Conservation (phyloP, 53 echinoderm and acorn worm species). For the Antedon mediterranea region DNA sequence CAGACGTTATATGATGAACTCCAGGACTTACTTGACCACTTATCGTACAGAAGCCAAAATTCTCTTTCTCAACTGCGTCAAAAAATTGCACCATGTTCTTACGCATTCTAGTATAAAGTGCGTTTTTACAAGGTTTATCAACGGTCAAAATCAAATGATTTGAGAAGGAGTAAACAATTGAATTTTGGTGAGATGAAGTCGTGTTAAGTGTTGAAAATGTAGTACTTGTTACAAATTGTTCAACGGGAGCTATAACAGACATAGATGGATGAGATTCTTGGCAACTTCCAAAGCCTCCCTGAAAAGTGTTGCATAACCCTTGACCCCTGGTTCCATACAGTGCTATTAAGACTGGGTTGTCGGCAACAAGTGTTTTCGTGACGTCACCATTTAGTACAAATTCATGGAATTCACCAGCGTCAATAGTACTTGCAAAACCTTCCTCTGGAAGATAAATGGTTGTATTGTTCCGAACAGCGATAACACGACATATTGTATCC, state of each 20-base stretch:
- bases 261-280: background rate
- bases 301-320: background rate
- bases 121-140: background rate
- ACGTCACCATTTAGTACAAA: background rate
- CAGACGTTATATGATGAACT: background rate
- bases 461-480: background rate
- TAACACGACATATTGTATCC: background rate
- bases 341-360: background rate
- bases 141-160: background rate
- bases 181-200: background rate
- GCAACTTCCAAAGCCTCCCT: background rate
- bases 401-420: background rate
- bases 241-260: background rate
- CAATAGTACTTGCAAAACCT: background rate
- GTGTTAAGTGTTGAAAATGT: background rate
- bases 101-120: background rate
- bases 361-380: background rate
- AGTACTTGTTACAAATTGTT: background rate
- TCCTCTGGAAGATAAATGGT: background rate
- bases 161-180: background rate
- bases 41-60: background rate
- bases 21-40: background rate
- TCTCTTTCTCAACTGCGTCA: background rate
- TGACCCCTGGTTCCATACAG: background rate
- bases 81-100: background rate